Evolutionary conservation across 2,797 vertebrate genomes (phyloP), one percentile per base, ranked within the genome.

Genomic region (Semotilus atromaculatus): DNA sequence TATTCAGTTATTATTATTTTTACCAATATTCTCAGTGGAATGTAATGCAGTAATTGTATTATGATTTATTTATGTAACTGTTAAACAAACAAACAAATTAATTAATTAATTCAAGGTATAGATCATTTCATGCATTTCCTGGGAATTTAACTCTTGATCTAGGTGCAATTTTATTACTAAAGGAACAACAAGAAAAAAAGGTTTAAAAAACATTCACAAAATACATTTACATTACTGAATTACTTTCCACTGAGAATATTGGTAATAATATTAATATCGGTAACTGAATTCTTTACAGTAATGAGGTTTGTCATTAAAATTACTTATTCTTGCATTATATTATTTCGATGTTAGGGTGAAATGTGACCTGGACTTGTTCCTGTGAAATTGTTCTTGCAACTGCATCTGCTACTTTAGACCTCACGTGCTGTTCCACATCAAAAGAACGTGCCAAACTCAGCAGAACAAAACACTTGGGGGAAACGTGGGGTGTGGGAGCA

Each of bases 381-480:
- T 5, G 16, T 51, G 64, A 60, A 19, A 58, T 68, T n/a, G 34
- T 43, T 23, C 21, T 29, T 16, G 34, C 34, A 34, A 36, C 58
- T 48, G 21, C 29, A 70, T 36, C 85, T 72, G 43, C 40, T 29
- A 43, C 45, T 64, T 66, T 7, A 55, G 74, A 38, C 68, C 26
- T 83, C 43, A 55, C 19, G 29, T 66, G 64, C n/a, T 23, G 21
- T 71, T 66, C 38, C 23, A 68, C 80, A 85, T 72, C 77, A 85
- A 83, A 88, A 64, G 26, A 31, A 85, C 13, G 45, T 45, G 43
- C 70, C 83, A 85, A 77, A 85, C 29, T 55, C 43, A 67, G 80
- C 64, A 29, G 53, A 48, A 85, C 58, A 74, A 85, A 73, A 40
- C 40, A 34, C 80, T 67, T 66, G 4, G 31, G 31, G 14, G 38